Base-by-base conservation (phyloP, 2,888 invertebrate genomes). In the Hirudinaria manillensis region DNA sequence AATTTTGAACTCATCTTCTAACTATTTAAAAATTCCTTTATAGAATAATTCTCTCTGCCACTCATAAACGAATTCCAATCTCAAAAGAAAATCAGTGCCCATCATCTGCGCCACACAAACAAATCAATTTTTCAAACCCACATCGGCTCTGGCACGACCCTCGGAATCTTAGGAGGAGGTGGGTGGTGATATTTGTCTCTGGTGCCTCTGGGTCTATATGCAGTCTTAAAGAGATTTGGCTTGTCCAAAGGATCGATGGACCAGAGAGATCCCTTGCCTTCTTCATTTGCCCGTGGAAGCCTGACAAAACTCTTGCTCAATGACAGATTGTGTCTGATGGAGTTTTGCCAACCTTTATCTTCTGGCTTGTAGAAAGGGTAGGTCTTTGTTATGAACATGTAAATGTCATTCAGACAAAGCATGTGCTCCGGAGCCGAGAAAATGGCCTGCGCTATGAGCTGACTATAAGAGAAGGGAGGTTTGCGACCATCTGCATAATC, bases 271-370 rank as follows among this genome's bases (percentile, higher is more conserved):
- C 73, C 73, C n/a, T 73, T 73, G 6, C 73, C 73, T 61, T 73
- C 73, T 36, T 73, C 73, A 27, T 73, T 73, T 32, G 73, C 73
- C 0, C 73, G 61, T 1, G 73, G 73, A 36, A 65, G 51, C 21
- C 73, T 56, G 0, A 73, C 73, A 65, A 73, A 73, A 56, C 73
- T 73, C 29, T 73, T 73, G 65, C 73, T 73, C 32, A 73, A 36
- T 13, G 56, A 56, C 16, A 73, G 34, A 61, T 73, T 73, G 32
- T 73, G 73, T 21, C 73, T 29, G 27, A 73, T 73, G 24, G 73
- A 73, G 34, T 73, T 73, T 29, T 73, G 73, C 73, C 73, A 73
- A 36, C 73, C 73, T 36, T 73, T 73, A n/a, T 73, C 73, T 24
- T 73, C 73, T 0, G 73, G 73, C 45, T 55, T 56, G 34, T 73